Percentiles rank a stretch among this genome's conserved stretches.
Evolutionary conservation across 2,888 invertebrate species (phyloP).

Genomic region (Deilephila porcellus): DNA sequence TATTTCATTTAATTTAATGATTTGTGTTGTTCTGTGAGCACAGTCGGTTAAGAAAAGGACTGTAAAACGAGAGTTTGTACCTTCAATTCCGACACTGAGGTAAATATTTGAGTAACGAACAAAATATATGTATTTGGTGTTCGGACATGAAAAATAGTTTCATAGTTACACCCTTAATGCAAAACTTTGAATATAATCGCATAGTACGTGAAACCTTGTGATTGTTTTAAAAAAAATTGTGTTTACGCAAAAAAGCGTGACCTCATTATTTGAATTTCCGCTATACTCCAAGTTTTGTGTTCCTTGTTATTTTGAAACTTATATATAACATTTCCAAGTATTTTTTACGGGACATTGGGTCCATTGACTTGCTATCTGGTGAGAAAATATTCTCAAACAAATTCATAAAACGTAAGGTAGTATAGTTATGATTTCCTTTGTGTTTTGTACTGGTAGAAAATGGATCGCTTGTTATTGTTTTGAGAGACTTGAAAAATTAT

Average conservation of each 20-base stretch:
- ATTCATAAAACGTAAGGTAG: neutral
- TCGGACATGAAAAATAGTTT: neutral
- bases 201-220: too few relatives aligned
- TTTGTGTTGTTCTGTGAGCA: neutral
- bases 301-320: neutral
- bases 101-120: neutral
- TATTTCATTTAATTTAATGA: too few relatives aligned
- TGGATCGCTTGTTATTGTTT: too few relatives aligned
- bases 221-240: neutral
- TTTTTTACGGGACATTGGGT: neutral
- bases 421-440: neutral
- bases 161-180: too few relatives aligned
- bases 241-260: neutral
- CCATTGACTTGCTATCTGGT: neutral
- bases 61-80: neutral
- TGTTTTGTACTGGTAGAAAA: neutral
- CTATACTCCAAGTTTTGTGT: neutral
- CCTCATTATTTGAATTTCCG: neutral
- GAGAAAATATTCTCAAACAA: neutral
- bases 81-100: neutral
- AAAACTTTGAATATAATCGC: too few relatives aligned
- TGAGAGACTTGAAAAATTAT: too few relatives aligned
- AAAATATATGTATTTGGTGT: neutral
- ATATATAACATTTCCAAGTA: neutral
- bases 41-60: neutral